Evolutionary conservation across 2,113 vertebrate species (phyloP), one percentile per base, ranked within the genome.

Genomic region (Zeus faber): DNA sequence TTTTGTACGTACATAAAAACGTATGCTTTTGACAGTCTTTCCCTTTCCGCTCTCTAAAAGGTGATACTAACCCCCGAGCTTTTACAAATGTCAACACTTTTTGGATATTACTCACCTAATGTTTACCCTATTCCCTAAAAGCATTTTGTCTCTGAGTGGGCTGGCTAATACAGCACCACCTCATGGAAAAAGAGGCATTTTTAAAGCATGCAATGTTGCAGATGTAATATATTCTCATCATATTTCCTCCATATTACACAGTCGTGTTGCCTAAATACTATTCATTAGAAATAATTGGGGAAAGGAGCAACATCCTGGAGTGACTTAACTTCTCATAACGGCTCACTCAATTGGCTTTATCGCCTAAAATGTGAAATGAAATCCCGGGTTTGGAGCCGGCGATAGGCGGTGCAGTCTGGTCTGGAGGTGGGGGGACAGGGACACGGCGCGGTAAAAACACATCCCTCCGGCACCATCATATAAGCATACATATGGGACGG

Each of bases 401-500:
- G 50, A 35, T 65, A 69, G 66, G 62, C 43, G 16, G 49, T 23
- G 65, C 54, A 71, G 68, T 81, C 62, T 65, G 81, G 80, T 83
- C 80, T 76, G 62, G 76, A 81, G 69, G 64, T 27, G 50, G 62
- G 77, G 52, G 52, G 31, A 43, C 18, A 58, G 13, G 82, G 77
- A 83, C 81, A 85, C 89, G 86, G 91, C 65, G 62, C 90, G 91
- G 94, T 96, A 93, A 96, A 94, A 95, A 91, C 94, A 94, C 91
- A 91, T 96, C 93, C 95, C 95, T 86, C 72, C 84, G 94, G 94
- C 93, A 92, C 91, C 92, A 91, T 92, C 92, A 50, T 96, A 96
- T 95, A 98, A 98, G 93, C 92, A 93, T 94, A 93, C 96, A 93
- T 97, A 94, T 93, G 95, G 95, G 97, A 95, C 92, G 90, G 94